Base-by-base conservation (phyloP, 1,140 invertebrate species). In the Drosophila sturtevanti region DNA sequence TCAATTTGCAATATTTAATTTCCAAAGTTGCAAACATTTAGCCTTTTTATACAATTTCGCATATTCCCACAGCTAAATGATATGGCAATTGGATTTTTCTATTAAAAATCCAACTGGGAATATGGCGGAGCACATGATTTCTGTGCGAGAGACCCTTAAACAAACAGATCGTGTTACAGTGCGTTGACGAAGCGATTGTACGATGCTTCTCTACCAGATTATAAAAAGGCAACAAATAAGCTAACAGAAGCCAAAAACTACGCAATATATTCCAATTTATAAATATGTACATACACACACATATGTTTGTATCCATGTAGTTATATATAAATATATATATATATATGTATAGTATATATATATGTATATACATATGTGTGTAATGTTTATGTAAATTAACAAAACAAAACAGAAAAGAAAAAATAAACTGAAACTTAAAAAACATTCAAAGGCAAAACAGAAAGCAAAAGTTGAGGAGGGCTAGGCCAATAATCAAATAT, bases 361-460 rank as follows among this genome's bases (percentile, higher is more conserved):
- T 6, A 56, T 56, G 31, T 54, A 11, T 27, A 4, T 14, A n/a
- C 16, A 34, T 12, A 18, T 34, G n/a, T 58, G 14, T 10, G 10
- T 58, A 11, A 37, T 58, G 34, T 31, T 37, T 58, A 31, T 58
- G 14, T 18, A 58, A 35, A 58, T 18, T 21, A 48, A 48, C 41
- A 48, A 48, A 48, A 48, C 41, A 48, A 48, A 48, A 31, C 27
- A 31, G 4, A 31, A 31, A 0, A 31, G 7, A 0, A 31, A 31
- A 31, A 24, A 24, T 4, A 24, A 24, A 24, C 1, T 2, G 24
- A 41, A 41, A 41, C 37, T 16, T 41, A 14, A 14, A 44, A 44
- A 48, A 21, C 3, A 31, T 6, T 1, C 18, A 48, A 10, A 18
- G 21, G 41, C 2, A 48, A 48, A 6, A 44, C 41, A 16, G 41